These are phyloP conservation scores for Gadopsis marmoratus DNA, from an alignment of 2,797 vertebrate species.

Conservation along the genomic window DNA sequence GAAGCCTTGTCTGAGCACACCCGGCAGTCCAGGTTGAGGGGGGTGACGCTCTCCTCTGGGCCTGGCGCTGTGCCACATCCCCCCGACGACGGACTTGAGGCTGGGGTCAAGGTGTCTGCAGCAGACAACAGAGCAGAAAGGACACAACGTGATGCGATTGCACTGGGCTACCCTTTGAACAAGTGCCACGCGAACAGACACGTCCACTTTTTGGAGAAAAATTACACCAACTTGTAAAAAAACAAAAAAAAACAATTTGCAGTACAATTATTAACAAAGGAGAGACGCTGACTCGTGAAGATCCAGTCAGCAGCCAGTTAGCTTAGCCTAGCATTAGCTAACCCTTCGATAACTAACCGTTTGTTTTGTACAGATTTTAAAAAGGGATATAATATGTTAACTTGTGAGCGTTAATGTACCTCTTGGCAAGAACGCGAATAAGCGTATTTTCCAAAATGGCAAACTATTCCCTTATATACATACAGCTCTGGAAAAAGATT, in stretches of 20 bases:
- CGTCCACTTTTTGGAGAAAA: not conserved
- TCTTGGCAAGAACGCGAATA: not conserved
- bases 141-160: not conserved
- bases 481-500: too few species aligned
- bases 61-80: slow-evolving; percentile 74
- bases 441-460: not conserved
- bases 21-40: slow-evolving; percentile 92
- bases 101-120: slow-evolving; percentile 92
- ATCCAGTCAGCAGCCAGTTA: not conserved
- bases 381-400: not conserved
- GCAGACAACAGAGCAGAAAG: not conserved
- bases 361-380: not conserved
- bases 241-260: not conserved
- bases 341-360: not conserved
- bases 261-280: not conserved
- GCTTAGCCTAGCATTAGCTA: not conserved
- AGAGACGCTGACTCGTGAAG: not conserved
- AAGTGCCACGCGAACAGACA: not conserved
- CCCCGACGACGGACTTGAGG: slow-evolving; percentile 92
- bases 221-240: not conserved
- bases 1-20: slow-evolving; percentile 97
- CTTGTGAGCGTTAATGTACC: not conserved
- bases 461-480: not conserved
- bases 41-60: slow-evolving; percentile 78
- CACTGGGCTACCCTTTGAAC: not conserved